Percentiles rank a stretch among this genome's conserved stretches.
Conservation (phyloP, 2,888 invertebrate species). For the Steinernema carpocapsae region DNA sequence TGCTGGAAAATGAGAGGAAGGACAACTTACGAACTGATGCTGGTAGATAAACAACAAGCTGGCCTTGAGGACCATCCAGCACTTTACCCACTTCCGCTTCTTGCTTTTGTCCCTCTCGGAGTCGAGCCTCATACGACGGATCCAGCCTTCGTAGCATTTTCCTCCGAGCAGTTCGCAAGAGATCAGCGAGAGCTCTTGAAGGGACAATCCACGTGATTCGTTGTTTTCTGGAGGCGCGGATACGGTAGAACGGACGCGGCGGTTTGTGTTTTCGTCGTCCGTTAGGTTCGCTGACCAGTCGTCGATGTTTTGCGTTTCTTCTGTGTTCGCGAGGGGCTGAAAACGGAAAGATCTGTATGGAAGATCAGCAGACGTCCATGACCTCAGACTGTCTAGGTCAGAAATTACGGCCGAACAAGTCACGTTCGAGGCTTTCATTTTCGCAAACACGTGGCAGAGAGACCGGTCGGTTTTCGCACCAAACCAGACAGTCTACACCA, state of each 20-base stretch:
- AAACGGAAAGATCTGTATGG: background rate
- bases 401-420: too few relatives aligned
- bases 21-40: slow-evolving; percentile 55
- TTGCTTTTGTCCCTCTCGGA: slow-evolving; percentile 15
- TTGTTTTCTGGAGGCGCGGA: slow-evolving; percentile 16
- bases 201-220: background rate
- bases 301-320: slow-evolving; percentile 21
- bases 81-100: slow-evolving; percentile 59
- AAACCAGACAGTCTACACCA: too few relatives aligned
- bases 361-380: background rate
- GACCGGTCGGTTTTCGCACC: too few relatives aligned
- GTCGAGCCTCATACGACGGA: background rate
- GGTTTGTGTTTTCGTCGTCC: slow-evolving; percentile 22
- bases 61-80: slow-evolving; percentile 59
- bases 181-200: background rate
- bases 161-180: slow-evolving; percentile 11
- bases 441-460: too few relatives aligned
- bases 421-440: too few relatives aligned
- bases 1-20: too few relatives aligned
- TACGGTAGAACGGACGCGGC: background rate
- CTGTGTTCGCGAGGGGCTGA: slow-evolving; percentile 17
- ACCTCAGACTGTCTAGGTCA: background rate
- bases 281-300: background rate
- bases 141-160: slow-evolving; percentile 13
- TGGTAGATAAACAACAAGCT: slow-evolving; percentile 53